These are phyloP conservation scores for Apoda limacodes DNA, from an alignment of 2,888 invertebrate genomes.

Conservation along the genomic window DNA sequence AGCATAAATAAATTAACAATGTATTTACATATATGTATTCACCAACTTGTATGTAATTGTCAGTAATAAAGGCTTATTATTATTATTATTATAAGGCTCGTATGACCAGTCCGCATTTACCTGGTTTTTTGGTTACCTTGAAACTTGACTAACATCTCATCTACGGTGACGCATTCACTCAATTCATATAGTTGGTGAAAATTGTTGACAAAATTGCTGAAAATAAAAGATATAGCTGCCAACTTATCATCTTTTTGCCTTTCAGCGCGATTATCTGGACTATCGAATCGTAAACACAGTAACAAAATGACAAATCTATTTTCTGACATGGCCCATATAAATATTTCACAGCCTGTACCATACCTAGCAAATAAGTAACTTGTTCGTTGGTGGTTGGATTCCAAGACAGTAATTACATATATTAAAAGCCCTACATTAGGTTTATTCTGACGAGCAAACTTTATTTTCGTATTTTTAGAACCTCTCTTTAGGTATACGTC, in stretches of 20 bases:
- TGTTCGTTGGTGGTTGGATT: slow-evolving; percentile 15
- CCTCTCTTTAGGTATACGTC: too few relatives aligned
- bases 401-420: too few relatives aligned
- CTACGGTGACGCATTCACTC: slow-evolving; percentile 20
- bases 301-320: slow-evolving; percentile 15
- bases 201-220: slow-evolving; percentile 19
- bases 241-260: slow-evolving; percentile 15
- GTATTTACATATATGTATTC: too few relatives aligned
- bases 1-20: too few relatives aligned
- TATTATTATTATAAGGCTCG: too few relatives aligned
- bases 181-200: slow-evolving; percentile 18
- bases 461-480: too few relatives aligned
- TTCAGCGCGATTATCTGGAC: slow-evolving; percentile 3
- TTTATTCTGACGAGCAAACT: too few relatives aligned
- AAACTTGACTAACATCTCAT: slow-evolving; percentile 22
- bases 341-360: slow-evolving; percentile 21
- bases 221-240: slow-evolving; percentile 20
- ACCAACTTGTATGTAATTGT: too few relatives aligned
- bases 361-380: slow-evolving; percentile 16
- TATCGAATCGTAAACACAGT: slow-evolving; percentile 3
- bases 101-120: too few relatives aligned
- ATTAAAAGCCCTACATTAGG: too few relatives aligned
- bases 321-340: slow-evolving; percentile 19
- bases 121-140: slow-evolving; percentile 21
- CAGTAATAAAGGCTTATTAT: too few relatives aligned